These are phyloP conservation scores for Anas capensis DNA, from an alignment of 2,797 vertebrate genomes.

Conservation along the genomic window DNA sequence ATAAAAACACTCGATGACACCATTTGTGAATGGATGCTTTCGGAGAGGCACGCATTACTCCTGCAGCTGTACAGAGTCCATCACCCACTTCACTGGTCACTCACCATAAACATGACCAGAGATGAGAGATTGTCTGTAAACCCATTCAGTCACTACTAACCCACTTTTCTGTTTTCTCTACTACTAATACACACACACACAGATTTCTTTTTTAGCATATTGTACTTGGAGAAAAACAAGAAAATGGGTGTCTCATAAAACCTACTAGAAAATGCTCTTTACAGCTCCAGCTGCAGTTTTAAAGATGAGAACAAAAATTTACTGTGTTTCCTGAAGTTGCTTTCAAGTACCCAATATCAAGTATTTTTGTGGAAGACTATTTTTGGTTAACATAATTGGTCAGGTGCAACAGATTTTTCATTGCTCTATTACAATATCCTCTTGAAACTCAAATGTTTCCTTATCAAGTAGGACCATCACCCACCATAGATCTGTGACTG, in stretches of 20 bases:
- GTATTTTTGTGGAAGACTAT: background rate
- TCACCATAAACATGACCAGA: background rate
- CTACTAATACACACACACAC: background rate
- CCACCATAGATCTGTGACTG: accelerated
- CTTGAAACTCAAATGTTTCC: background rate
- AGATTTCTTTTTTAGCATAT: background rate
- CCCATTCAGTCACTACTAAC: background rate
- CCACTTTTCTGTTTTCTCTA: background rate
- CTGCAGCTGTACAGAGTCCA: background rate
- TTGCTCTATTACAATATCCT: background rate
- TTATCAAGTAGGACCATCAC: accelerated
- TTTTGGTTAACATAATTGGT: background rate
- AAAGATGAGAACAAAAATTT: background rate
- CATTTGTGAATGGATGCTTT: background rate
- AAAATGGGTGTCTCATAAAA: background rate
- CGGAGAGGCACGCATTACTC: background rate
- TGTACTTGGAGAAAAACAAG: background rate
- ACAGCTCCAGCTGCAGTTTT: background rate
- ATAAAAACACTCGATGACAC: background rate
- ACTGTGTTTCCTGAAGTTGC: background rate
- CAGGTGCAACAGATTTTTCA: background rate
- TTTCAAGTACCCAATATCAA: background rate
- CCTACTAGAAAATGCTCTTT: background rate
- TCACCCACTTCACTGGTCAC: background rate
- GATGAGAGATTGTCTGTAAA: background rate